phyloP scores from a whole-genome alignment of 2,888 invertebrate species.

The Didymodactylos carnosus region DNA sequence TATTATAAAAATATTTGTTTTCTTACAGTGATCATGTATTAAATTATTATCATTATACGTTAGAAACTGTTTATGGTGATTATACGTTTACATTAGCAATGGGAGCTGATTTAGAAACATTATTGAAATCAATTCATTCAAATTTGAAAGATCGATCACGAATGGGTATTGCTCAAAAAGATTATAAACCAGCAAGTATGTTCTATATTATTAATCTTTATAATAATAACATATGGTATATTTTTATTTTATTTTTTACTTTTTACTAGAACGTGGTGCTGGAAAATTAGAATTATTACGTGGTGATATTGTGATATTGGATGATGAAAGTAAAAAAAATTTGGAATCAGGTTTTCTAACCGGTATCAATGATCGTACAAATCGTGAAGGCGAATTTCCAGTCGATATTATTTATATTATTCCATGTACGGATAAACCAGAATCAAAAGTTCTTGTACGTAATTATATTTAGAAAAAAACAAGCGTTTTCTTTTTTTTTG shows the following conservation, averaged over 20 bases:
- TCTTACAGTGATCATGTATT: neutral
- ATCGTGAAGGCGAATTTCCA: neutral
- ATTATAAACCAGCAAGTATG: neutral
- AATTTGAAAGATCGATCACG: neutral
- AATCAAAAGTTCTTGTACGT: neutral
- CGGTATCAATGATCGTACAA: neutral
- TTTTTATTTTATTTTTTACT: neutral
- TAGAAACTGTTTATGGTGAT: neutral
- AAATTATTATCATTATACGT: neutral
- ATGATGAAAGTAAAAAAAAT: neutral
- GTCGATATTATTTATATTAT: neutral
- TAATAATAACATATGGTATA: neutral
- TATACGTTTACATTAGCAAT: neutral
- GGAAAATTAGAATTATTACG: neutral
- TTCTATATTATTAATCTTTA: no score
- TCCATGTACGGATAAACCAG: neutral
- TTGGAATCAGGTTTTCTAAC: neutral
- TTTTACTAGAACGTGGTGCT: neutral
- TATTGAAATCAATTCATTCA: neutral
- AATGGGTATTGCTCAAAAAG: neutral
- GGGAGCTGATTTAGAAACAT: neutral
- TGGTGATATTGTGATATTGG: neutral
- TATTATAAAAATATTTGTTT: neutral
- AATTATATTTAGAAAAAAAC: neutral
- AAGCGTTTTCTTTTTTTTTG: neutral